Evolutionary conservation across 2,797 vertebrate species (phyloP).

Genomic region (Typhlichthys eigenmanni): DNA sequence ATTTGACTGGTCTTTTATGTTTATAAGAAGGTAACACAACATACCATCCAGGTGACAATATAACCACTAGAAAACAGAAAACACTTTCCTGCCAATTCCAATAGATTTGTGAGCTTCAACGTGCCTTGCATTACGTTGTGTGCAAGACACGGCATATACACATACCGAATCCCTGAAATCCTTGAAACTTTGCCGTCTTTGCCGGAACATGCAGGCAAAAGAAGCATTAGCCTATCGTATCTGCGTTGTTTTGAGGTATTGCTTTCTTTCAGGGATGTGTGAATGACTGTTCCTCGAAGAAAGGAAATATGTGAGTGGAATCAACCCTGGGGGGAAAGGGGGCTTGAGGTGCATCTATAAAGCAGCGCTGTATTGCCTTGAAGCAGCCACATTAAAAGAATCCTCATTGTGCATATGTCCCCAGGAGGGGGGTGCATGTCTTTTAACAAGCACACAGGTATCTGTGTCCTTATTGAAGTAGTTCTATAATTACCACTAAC

Average conservation of each 20-base stretch:
- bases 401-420: slow-evolving; percentile 52
- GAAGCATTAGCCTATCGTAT: too few relatives aligned
- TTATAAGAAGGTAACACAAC: too few relatives aligned
- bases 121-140: too few relatives aligned
- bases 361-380: slow-evolving; percentile 53
- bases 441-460: slow-evolving; percentile 49
- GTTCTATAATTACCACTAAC: slow-evolving; percentile 47
- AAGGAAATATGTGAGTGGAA: slow-evolving; percentile 27
- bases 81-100: too few relatives aligned
- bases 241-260: too few relatives aligned
- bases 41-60: too few relatives aligned
- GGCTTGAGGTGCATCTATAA: slow-evolving; percentile 60
- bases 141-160: too few relatives aligned
- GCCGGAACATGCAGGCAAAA: slow-evolving; percentile 23
- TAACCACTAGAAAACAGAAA: too few relatives aligned
- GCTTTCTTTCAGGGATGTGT: slow-evolving; percentile 35
- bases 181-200: slow-evolving; percentile 5
- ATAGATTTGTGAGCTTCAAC: too few relatives aligned
- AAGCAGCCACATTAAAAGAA: slow-evolving; percentile 54
- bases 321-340: slow-evolving; percentile 32
- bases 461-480: slow-evolving; percentile 48
- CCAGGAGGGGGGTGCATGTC: slow-evolving; percentile 31
- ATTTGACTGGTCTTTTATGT: too few relatives aligned
- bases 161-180: too few relatives aligned
- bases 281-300: slow-evolving; percentile 46